phyloP scores from a whole-genome alignment of 2,888 invertebrate species.

The Gryllus longicercus region DNA sequence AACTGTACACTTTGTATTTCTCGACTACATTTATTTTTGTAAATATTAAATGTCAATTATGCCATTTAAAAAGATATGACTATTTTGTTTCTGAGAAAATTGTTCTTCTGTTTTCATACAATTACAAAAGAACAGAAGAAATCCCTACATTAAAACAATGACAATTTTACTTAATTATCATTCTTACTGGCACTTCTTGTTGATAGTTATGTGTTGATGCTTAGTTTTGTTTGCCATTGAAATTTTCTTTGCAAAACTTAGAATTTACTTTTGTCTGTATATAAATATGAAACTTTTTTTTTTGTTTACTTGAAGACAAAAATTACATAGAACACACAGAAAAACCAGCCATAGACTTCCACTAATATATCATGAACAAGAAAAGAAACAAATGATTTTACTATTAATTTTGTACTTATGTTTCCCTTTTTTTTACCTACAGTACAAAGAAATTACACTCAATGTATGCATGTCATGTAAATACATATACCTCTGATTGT shows the following conservation, averaged over 20 bases:
- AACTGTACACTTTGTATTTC: neutral
- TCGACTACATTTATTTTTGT: constrained; percentile 26
- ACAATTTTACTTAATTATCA: constrained; percentile 11
- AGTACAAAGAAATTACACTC: neutral
- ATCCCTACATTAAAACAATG: constrained; percentile 9
- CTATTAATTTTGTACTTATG: constrained; percentile 6
- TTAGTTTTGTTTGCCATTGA: neutral
- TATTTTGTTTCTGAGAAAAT: constrained; percentile 18
- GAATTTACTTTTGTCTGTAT: neutral
- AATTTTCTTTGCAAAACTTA: neutral
- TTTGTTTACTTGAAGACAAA: constrained; percentile 1
- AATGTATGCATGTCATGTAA: constrained; percentile 4
- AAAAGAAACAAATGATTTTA: neutral
- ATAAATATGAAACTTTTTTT: constrained; percentile 9
- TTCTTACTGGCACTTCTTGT: neutral
- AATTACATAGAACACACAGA: neutral
- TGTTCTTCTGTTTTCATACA: neutral
- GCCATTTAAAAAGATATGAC: constrained; percentile 24
- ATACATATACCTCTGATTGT: constrained; percentile 17
- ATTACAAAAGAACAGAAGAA: constrained; percentile 1
- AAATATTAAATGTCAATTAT: constrained; percentile 23
- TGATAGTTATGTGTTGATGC: constrained; percentile 17
- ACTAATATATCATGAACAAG: neutral
- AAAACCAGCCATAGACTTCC: neutral
- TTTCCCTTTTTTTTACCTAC: neutral